phyloP scores from a whole-genome alignment of 2,113 vertebrate species.

The Elachura formosa region DNA sequence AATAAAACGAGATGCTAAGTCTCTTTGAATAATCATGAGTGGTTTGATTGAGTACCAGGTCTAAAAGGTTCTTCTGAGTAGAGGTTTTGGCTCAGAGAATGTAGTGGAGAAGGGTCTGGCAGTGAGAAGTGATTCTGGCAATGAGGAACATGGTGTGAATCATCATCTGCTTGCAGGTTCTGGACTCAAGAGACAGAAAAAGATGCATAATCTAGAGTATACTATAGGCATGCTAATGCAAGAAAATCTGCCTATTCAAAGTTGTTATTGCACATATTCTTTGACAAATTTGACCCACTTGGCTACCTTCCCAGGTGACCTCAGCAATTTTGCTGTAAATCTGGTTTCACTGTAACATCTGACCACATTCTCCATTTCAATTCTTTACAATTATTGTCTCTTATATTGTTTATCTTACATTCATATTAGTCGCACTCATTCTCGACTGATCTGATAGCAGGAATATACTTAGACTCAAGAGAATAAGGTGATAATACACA shows the following conservation, averaged over 20 bases:
- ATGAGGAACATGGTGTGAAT: accelerated
- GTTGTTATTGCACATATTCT: not conserved
- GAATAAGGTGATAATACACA: not conserved
- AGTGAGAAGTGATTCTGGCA: not conserved
- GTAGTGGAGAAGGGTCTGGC: not conserved
- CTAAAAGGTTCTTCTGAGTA: not conserved
- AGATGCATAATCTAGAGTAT: not conserved
- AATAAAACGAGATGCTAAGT: not conserved
- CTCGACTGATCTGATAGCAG: not conserved
- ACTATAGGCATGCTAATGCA: not conserved
- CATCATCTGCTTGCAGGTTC: not conserved
- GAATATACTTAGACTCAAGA: not conserved
- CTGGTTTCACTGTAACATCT: not conserved
- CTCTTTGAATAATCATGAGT: not conserved
- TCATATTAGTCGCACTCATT: not conserved
- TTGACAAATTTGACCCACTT: not conserved
- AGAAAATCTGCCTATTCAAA: not conserved
- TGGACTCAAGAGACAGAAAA: not conserved
- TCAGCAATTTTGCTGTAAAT: not conserved
- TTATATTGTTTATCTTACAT: not conserved
- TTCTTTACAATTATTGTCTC: not conserved
- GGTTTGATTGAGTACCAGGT: not conserved
- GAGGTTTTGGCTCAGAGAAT: not conserved
- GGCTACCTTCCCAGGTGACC: not conserved
- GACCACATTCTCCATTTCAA: not conserved